A percentile compares a stretch with the other conserved stretches of the same genome.
Conservation (phyloP, 2,113 vertebrate genomes). For the Ptychochromis oligacanthus region DNA sequence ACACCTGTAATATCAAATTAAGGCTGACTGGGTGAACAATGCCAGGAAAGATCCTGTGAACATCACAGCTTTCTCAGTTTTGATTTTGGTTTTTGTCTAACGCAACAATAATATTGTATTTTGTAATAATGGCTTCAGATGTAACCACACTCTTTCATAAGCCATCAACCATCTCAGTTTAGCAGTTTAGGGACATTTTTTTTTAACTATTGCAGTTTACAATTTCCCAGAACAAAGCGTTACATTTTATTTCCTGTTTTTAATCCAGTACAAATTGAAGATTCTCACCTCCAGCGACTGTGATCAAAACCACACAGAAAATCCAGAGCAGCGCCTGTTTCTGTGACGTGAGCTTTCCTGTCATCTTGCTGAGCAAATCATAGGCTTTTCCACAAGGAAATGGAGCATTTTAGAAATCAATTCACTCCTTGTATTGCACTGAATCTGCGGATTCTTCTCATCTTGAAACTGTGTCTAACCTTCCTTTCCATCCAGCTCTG, state of each 20-base stretch:
- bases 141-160: fast-evolving
- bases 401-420: background rate
- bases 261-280: background rate
- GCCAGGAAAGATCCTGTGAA: background rate
- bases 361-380: conserved; percentile 15
- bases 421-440: background rate
- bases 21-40: background rate
- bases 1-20: background rate
- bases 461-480: background rate
- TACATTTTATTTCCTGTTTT: background rate
- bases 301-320: conserved; percentile 33
- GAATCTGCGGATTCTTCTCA: background rate
- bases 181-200: no score
- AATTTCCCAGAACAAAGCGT: background rate
- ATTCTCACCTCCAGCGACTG: conserved; percentile 55
- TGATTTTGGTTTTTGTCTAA: no score
- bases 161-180: no score
- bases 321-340: conserved; percentile 20
- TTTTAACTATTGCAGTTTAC: background rate
- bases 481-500: background rate
- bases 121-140: fast-evolving
- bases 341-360: background rate
- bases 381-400: background rate
- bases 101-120: background rate
- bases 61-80: no score